Conservation (phyloP, 2,113 vertebrate species). For the Uria aalge region DNA sequence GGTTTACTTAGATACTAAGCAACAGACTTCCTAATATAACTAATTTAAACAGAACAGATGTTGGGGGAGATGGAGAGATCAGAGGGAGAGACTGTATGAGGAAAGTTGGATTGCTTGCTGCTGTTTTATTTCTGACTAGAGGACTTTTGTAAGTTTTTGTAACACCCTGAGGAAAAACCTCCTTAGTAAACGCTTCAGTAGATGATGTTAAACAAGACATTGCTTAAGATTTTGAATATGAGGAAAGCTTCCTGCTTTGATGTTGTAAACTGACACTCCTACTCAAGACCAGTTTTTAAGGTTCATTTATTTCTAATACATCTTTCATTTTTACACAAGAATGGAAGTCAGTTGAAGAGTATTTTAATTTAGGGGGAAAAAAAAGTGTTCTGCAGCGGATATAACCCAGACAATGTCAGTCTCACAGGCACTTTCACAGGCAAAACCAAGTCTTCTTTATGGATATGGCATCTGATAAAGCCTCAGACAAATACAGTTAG, state of each 20-base stretch:
- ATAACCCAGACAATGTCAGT: neutral
- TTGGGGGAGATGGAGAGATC: neutral
- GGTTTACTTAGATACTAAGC: neutral
- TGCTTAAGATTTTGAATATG: neutral
- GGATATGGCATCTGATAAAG: neutral
- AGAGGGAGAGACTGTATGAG: neutral
- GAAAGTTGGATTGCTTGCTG: neutral
- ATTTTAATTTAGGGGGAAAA: neutral
- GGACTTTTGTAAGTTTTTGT: neutral
- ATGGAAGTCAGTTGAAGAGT: neutral
- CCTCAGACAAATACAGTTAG: neutral
- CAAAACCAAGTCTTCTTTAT: neutral
- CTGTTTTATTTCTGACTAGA: neutral
- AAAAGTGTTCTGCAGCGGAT: neutral
- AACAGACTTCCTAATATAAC: neutral
- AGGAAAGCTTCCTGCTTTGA: constrained; percentile 18
- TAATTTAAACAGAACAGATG: neutral
- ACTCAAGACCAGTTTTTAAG: neutral
- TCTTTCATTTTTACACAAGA: neutral
- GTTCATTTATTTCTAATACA: neutral
- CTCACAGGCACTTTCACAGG: neutral
- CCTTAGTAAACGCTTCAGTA: neutral
- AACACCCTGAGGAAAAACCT: neutral
- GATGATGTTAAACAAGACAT: neutral
- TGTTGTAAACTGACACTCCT: neutral